Evolutionary conservation across 92 coral and sea anemone genomes (phyloP).

Genomic region (Zoanthus sociatus): DNA sequence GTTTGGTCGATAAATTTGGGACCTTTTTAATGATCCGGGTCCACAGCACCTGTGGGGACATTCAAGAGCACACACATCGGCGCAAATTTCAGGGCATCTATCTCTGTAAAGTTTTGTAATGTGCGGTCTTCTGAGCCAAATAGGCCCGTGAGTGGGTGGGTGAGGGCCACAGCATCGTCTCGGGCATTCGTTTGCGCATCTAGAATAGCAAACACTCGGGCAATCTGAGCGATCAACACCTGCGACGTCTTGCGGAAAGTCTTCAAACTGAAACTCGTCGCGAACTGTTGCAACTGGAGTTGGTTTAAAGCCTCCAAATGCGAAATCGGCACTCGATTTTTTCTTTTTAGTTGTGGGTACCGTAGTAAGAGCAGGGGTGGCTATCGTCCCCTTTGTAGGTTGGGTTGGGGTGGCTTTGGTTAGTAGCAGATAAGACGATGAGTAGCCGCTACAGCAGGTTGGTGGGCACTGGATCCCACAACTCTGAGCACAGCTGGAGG

Average conservation of each 20-base stretch:
- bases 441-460: slow-evolving; percentile 55
- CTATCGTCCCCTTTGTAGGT: slow-evolving; percentile 29
- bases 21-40: slow-evolving; percentile 80
- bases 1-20: slow-evolving; percentile 37
- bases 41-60: slow-evolving; percentile 97
- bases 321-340: slow-evolving; percentile 39
- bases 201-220: slow-evolving; percentile 76
- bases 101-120: slow-evolving; percentile 56
- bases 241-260: not conserved
- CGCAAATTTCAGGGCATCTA: slow-evolving; percentile 80
- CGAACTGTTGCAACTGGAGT: slow-evolving; percentile 25
- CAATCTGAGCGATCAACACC: slow-evolving; percentile 52
- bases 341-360: slow-evolving; percentile 45
- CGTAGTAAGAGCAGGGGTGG: slow-evolving; percentile 26
- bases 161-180: slow-evolving; percentile 97
- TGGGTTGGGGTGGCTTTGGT: slow-evolving; percentile 43
- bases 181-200: slow-evolving; percentile 81
- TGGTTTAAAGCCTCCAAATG: slow-evolving; percentile 23
- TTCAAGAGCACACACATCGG: slow-evolving; percentile 90
- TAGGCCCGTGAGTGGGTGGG: slow-evolving; percentile 53
- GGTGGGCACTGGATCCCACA: slow-evolving; percentile 85
- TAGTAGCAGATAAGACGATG: not conserved
- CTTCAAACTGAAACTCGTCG: slow-evolving; percentile 37
- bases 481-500: slow-evolving; percentile 77
- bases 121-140: slow-evolving; percentile 67